A percentile compares a stretch with the other conserved stretches of the same genome.
Conservation (phyloP, 2,888 invertebrate genomes). For the Yponomeuta sedellus region DNA sequence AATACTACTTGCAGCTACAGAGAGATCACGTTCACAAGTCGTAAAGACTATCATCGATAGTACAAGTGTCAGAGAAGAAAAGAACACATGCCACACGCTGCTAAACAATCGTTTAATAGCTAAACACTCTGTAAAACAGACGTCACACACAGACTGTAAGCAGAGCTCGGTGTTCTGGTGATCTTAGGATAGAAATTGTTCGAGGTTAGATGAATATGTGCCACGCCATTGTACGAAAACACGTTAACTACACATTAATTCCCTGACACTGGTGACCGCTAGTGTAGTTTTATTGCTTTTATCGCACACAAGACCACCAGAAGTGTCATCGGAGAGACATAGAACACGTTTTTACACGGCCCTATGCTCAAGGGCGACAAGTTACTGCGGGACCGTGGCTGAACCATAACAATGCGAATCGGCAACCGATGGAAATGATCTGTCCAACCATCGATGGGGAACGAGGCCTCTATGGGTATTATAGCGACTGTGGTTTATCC, state of each 20-base stretch:
- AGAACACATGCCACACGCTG: neutral
- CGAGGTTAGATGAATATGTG: no score
- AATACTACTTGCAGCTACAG: constrained; percentile 19
- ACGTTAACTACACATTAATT: no score
- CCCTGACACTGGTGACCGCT: neutral
- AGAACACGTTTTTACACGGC: constrained; percentile 5
- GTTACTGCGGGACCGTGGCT: constrained; percentile 28
- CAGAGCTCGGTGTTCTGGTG: no score
- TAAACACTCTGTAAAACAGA: neutral
- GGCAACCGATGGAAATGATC: constrained; percentile 31
- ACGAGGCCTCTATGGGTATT: constrained; percentile 27
- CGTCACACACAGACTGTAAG: neutral
- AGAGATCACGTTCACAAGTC: constrained; percentile 22
- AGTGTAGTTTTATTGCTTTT: neutral
- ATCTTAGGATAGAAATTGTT: no score
- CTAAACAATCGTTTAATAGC: neutral
- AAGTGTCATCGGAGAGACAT: neutral
- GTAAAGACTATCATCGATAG: constrained; percentile 13
- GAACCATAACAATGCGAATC: constrained; percentile 38
- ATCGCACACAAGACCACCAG: neutral
- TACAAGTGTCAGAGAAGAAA: constrained; percentile 12
- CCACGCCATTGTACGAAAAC: no score
- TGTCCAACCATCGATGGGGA: constrained; percentile 26
- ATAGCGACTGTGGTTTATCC: constrained; percentile 1
- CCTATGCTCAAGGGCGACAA: constrained; percentile 37